Evolutionary conservation across 2,113 vertebrate genomes (phyloP), one percentile per base, ranked within the genome.

Genomic region (Ciconia stormi): DNA sequence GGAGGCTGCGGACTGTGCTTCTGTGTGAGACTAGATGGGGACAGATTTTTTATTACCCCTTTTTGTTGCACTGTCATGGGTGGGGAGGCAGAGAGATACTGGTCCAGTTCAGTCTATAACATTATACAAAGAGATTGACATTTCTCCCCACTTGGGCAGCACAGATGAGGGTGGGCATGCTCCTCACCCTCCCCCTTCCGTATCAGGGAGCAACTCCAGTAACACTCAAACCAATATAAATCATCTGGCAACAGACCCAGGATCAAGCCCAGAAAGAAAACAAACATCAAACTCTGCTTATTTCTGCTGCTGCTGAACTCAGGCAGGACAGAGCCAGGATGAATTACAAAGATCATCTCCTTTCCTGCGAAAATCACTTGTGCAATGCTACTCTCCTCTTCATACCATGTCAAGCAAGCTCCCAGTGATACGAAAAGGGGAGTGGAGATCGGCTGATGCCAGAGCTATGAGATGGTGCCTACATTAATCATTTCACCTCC

Each of bases 21-120:
- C 70, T 56, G 7, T 25, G 44, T 3, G 3, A 67, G 29, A 93
- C 46, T 0, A 84, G 42, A 63, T 6, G 0, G 1, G 32, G 61
- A 40, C 7, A 71, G 65, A 59, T 34, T 44, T 36, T 38, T 73
- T 66, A 82, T 65, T 56, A 77, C 12, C 27, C 16, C 29, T 83
- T 83, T 83, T 55, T 81, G 34, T n/a, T 87, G 42, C 17, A 4
- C 50, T 74, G 61, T 62, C 72, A 65, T 0, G 5, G 13, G 22
- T 47, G 36, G 16, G 17, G 13, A 53, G 32, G 46, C 63, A 63
- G 62, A 74, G 20, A 65, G 27, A 55, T 59, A 58, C 78, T 61
- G 58, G 44, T 85, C 82, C 17, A 1, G 12, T 72, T 88, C n/a
- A 78, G 56, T 62, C 50, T 44, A 17, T 29, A 69, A 76, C 23